Percentiles rank a stretch among this genome's conserved stretches.
These are phyloP conservation scores for Sphaeridia pumilis DNA, from an alignment of 2,888 invertebrate genomes.

Conservation along the genomic window DNA sequence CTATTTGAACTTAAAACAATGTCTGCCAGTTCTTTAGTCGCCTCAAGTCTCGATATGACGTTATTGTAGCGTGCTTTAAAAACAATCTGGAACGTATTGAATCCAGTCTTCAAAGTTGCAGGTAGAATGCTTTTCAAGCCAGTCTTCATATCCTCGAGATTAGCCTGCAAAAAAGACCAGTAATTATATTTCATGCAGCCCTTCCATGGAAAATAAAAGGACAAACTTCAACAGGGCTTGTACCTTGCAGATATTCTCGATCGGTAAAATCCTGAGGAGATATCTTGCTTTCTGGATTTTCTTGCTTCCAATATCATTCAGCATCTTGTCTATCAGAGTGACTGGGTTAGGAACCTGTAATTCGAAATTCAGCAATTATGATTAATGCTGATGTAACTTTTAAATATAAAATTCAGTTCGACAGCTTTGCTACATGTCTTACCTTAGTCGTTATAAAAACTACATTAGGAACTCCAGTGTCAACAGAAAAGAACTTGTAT, in stretches of 20 bases:
- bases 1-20: conserved; percentile 56
- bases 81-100: conserved; percentile 61
- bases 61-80: conserved; percentile 68
- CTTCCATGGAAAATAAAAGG: background rate
- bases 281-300: conserved; percentile 61
- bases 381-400: conserved; percentile 1
- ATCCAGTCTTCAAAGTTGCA: conserved; percentile 57
- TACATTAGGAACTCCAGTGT: conserved; percentile 70
- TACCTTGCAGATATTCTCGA: conserved; percentile 62
- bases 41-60: conserved; percentile 54
- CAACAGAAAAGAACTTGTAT: conserved; percentile 51
- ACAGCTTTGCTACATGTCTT: conserved; percentile 17
- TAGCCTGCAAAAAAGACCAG: conserved; percentile 45
- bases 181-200: background rate
- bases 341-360: conserved; percentile 55
- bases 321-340: conserved; percentile 55
- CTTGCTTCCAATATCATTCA: conserved; percentile 57
- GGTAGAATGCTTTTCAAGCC: conserved; percentile 56
- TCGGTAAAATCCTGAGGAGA: conserved; percentile 66
- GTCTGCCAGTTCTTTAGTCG: conserved; percentile 62
- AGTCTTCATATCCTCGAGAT: conserved; percentile 59
- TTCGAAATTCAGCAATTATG: conserved; percentile 16
- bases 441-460: conserved; percentile 69
- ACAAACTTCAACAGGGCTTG: conserved; percentile 2
- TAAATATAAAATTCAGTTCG: background rate